Evolutionary conservation across 2,113 vertebrate genomes (phyloP), one percentile per base, ranked within the genome.

Genomic region (Eidolon helvum): DNA sequence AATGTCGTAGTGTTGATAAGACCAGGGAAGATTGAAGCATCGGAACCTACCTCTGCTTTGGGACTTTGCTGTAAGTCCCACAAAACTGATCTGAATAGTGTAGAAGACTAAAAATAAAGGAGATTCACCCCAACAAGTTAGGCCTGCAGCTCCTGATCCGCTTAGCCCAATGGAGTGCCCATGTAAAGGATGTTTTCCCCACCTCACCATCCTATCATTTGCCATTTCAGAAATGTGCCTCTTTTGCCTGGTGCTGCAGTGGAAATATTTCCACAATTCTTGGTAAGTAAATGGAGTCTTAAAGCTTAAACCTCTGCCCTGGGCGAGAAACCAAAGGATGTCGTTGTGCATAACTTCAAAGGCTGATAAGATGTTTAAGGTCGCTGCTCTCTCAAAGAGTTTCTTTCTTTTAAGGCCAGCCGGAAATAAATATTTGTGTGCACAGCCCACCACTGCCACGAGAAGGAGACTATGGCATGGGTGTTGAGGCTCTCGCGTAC

Each of bases 281-380:
- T 91, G 68, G 86, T 92, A 75, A 95, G 93, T 90, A 95, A 96
- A 90, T 92, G 91, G 93, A 97, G 65, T 93, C 94, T 97, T 97
- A 87, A 96, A 72, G 87, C 93, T 97, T 93, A 95, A 97, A 95
- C 93, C 93, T 96, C 74, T 85, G 97, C 94, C 96, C 79, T 2
- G 38, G 96, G 91, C 94, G 80, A 97, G 65, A 87, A 95, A 98
- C 95, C 95, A 93, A 89, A 97, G 93, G 97, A 90, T 97, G 97
- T 97, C 95, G 96, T 69, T 97, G 91, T 96, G 77, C 83, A 94
- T 89, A 87, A 97, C 98, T 97, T 98, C 96, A 98, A 95, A 98
- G 96, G 87, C 94, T 38, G 75, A 65, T 95, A 94, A 92, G 91
- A 95, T 78, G 82, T 93, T 95, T 95, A 88, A 97, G 92, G 92